Evolutionary conservation across 2,797 vertebrate genomes (phyloP), one percentile per base, ranked within the genome.

Genomic region (Euphonia xanthogaster): DNA sequence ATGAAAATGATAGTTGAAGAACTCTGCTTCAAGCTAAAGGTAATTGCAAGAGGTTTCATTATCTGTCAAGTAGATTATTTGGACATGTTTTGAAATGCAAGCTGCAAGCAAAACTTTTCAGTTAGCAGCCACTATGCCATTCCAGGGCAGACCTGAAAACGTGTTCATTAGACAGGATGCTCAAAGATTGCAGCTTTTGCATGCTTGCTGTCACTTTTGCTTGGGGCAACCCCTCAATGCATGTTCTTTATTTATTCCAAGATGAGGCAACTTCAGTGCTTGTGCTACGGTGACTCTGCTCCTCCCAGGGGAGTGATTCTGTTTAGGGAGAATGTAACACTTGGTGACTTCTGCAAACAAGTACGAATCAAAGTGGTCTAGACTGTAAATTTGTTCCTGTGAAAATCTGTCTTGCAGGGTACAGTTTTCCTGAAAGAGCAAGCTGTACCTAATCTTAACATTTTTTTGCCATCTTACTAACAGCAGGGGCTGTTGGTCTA

Each of bases 1-100:
- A 83, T 90, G 88, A 88, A 88, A 92, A 61, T 88, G 85, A 86
- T 97, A 95, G 95, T 81, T 97, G 92, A 94, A 95, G 73, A 95
- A 92, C 82, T 76, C 60, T 91, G 94, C 96, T 97, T 72, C 78
- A 87, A 96, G 96, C 94, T 88, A 95, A 78, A 87, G 68, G 60
- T 90, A 93, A 88, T 60, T 75, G 81, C 73, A 70, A 35, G 35
- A 86, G 71, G 65, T 90, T 94, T 96, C 78, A 82, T 91, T 92
- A 86, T 53, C 63, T 89, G 90, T 95, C 96, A 94, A 76, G 65
- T 60, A 90, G 88, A 85, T 94, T 79, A 87, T 51, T 37, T 91
- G 88, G 74, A 50, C 82, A 81, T 54, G 42, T 88, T 84, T 87
- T 87, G 93, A 89, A 86, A 89, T 74, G 42, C 48, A 87, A 71